phyloP scores from a whole-genome alignment of 2,888 invertebrate species.

The Rhagophthalmus giganteus region DNA sequence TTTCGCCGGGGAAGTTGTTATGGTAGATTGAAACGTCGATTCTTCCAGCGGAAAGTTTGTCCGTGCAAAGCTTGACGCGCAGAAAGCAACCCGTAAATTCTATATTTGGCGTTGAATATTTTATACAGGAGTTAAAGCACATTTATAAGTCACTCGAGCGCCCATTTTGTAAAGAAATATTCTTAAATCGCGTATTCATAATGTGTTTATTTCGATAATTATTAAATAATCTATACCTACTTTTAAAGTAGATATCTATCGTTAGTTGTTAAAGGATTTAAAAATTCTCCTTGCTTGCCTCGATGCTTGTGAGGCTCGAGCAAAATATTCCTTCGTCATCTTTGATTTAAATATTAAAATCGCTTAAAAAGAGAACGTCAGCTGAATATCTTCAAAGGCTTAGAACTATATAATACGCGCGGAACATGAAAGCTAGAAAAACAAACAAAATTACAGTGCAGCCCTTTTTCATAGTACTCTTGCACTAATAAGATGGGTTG shows the following conservation, averaged over 20 bases:
- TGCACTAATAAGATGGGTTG: neutral
- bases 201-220: neutral
- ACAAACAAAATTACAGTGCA: constrained; percentile 1
- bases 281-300: neutral
- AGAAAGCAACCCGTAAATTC: neutral
- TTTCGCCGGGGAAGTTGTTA: constrained; percentile 6
- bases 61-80: neutral
- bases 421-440: neutral
- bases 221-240: neutral
- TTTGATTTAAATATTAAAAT: too few relatives aligned
- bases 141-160: neutral
- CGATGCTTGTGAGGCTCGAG: too few relatives aligned
- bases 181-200: neutral
- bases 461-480: neutral
- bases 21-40: constrained; percentile 5
- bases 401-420: too few relatives aligned
- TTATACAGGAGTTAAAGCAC: neutral
- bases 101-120: neutral
- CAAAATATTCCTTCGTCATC: too few relatives aligned
- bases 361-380: too few relatives aligned
- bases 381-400: too few relatives aligned
- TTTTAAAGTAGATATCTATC: too few relatives aligned
- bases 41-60: neutral
- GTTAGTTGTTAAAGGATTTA: neutral
- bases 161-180: neutral